Base-by-base conservation (phyloP, 2,888 invertebrate species). In the Patella pellucida region DNA sequence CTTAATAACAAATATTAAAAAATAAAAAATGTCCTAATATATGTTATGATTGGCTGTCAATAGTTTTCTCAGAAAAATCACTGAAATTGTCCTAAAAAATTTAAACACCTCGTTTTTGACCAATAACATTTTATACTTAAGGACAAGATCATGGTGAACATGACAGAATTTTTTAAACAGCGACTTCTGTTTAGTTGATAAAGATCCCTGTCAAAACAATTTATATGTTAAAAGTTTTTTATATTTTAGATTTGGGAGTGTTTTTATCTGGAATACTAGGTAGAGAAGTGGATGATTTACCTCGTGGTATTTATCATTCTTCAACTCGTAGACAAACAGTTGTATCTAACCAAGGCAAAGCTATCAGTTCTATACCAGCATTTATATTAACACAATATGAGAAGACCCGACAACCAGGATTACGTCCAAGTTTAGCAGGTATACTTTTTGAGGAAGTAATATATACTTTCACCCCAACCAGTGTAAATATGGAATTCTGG, bases 351-450 rank as follows among this genome's bases (percentile, higher is more conserved):
- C 84, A 85, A 69, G 84, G 84, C n/a, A 86, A 85, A 70, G 84
- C 85, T 27, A 67, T 88, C 9, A 79, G 77, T 50, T 74, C 78
- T 19, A 85, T 89, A 69, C 89, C 89, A 69, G 73, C 76, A 51
- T 84, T 86, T 76, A 76, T 89, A 14, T 79, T 79, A 23, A 62
- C 81, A 19, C 85, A 84, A 76, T 88, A 87, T 75, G 85, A 88
- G 74, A 84, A 80, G 62, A 87, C 84, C 52, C 85, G 84, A 75
- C 86, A 87, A 72, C 88, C 87, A 2, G 88, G 86, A 19, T 75
- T 87, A 7, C 79, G 87, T 27, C 86, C 87, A 14, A 85, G 83
- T 51, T 76, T 88, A 11, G 86, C 88, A 74, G 86, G 89, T 88
- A 74, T 67, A 54, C 14, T 16, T 54, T 9, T 54, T 54, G 7